Evolutionary conservation across 1,140 invertebrate species (phyloP).

Genomic region (Ceratoteleas bidentatus): DNA sequence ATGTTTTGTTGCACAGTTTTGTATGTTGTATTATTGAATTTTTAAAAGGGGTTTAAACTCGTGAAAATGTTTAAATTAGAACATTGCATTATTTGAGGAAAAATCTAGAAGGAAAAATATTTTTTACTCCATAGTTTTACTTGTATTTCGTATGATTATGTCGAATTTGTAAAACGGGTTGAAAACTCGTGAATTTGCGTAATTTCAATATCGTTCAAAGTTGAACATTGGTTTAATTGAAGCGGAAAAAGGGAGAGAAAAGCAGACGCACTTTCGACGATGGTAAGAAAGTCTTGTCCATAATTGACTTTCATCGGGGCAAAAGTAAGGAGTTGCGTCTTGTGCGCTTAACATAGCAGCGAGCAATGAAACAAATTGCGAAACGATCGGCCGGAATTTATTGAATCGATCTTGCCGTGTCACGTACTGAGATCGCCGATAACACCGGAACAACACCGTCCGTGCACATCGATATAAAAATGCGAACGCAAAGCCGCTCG

Average conservation of each 20-base stretch:
- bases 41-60: too few species aligned
- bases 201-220: background rate
- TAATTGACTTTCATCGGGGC: constrained; percentile 36
- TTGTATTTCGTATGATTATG: too few species aligned
- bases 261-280: constrained; percentile 20
- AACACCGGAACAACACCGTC: constrained; percentile 18
- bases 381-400: constrained; percentile 37
- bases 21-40: too few species aligned
- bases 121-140: too few species aligned
- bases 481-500: constrained; percentile 39
- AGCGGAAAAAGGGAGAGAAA: background rate
- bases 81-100: too few species aligned
- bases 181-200: background rate
- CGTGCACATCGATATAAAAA: constrained; percentile 35
- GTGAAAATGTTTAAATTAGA: too few species aligned
- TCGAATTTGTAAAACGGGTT: too few species aligned
- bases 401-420: constrained; percentile 44
- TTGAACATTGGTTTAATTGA: background rate
- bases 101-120: too few species aligned
- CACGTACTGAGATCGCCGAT: constrained; percentile 43
- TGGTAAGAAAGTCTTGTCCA: constrained; percentile 33
- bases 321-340: constrained; percentile 51
- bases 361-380: constrained; percentile 30
- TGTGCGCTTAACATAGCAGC: constrained; percentile 25
- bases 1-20: too few species aligned